Base-by-base conservation (phyloP, 2,797 vertebrate genomes). In the Sebastes aleutianus region DNA sequence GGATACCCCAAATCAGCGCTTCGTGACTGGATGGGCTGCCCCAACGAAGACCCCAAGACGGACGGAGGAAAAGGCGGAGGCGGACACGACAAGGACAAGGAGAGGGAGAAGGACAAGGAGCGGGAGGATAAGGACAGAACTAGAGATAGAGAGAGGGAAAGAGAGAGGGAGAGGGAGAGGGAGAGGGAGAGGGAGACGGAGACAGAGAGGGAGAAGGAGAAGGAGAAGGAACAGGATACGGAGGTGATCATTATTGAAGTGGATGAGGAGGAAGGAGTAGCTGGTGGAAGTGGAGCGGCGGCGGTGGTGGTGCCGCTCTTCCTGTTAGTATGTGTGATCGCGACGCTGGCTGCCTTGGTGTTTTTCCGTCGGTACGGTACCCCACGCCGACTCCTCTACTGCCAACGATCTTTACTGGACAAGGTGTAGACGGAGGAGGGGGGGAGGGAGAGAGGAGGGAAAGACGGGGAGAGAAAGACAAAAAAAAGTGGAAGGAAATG, bases 1-100 rank as follows among this genome's bases (percentile, higher is more conserved):
- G 97, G 97, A 66, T 98, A 97, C 88, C 97, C 97, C 78, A 98
- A 97, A 78, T 98, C 97, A 0, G 97, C 96, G 1, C 94, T 98
- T 9, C 93, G 94, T 36, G 97, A 98, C 91, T 98, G 97, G 97
- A 95, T 98, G 95, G 95, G 97, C 80, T 98, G 97, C 80, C 93
- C 96, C 54, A 95, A 96, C 1, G 95, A 96, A 47, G 96, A 96
- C 87, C 84, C 94, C 58, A 96, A 95, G 88, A 95, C 95, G 0
- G 96, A 94, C 0, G 93, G 92, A 22, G 90, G 93, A 27, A 85
- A 76, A 78, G 91, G 92, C 0, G 94, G 90, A 2, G 91, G 91
- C 0, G 92, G 92, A 43, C 91, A 92, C 0, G 93, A 93, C 68
- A 92, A 91, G 43, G 93, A 93, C 57, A 93, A 91, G 11, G 94